Conservation (phyloP, 2,888 invertebrate species). For the Bellardia bayeri region DNA sequence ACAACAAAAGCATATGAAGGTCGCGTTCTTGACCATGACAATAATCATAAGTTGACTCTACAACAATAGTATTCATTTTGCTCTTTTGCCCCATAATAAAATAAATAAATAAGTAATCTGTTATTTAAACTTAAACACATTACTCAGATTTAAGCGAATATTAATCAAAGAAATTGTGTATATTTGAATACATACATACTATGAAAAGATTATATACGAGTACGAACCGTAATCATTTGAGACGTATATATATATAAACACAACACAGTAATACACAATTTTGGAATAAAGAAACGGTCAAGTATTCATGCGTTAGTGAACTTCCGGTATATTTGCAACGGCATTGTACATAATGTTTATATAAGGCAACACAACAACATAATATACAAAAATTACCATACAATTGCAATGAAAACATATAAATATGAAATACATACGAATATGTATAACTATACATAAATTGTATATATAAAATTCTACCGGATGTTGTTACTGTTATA, state of each 20-base stretch:
- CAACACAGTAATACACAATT: constrained; percentile 10
- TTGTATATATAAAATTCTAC: constrained; percentile 12
- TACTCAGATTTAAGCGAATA: too few species aligned
- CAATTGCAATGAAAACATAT: neutral
- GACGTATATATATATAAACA: constrained; percentile 3
- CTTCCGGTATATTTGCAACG: constrained; percentile 51
- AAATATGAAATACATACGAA: neutral
- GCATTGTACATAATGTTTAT: neutral
- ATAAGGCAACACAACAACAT: neutral
- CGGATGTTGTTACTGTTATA: constrained; percentile 41
- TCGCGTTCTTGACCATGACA: too few species aligned
- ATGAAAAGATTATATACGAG: neutral
- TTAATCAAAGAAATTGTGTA: neutral
- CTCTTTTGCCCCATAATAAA: too few species aligned
- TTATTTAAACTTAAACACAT: too few species aligned
- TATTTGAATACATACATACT: neutral
- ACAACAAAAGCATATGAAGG: too few species aligned
- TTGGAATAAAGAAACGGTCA: constrained; percentile 1
- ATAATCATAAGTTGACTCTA: too few species aligned
- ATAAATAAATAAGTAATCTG: too few species aligned
- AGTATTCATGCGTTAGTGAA: constrained; percentile 46
- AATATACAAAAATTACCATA: neutral
- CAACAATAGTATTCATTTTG: too few species aligned
- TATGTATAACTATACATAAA: neutral
- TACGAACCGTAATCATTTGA: neutral